These are phyloP conservation scores for Vollenhovia emeryi DNA, from an alignment of 1,140 invertebrate species.

Conservation along the genomic window DNA sequence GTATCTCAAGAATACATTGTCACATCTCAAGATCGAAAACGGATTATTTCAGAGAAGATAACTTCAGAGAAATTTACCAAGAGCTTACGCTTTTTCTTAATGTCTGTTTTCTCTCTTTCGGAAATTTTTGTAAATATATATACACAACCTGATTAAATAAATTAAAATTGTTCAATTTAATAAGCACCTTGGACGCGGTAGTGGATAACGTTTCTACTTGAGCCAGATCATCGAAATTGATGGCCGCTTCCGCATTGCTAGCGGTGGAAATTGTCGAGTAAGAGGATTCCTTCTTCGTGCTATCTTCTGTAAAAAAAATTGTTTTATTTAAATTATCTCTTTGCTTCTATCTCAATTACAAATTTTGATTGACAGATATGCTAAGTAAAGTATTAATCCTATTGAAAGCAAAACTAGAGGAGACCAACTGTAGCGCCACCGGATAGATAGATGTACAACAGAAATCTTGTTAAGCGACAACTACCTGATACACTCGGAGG, in stretches of 20 bases:
- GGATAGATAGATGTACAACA: too few relatives aligned
- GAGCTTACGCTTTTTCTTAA: not conserved
- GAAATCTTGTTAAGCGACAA: not conserved
- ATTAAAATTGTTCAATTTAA: not conserved
- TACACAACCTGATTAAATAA: not conserved
- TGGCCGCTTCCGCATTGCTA: constrained; percentile 77
- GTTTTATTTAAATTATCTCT: constrained; percentile 3
- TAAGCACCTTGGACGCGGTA: constrained; percentile 83
- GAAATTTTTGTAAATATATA: not conserved
- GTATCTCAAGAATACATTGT: not conserved
- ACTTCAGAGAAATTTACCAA: not conserved
- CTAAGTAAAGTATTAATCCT: not conserved
- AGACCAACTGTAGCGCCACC: too few relatives aligned
- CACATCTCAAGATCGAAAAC: not conserved
- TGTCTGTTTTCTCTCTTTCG: not conserved
- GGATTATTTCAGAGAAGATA: too few relatives aligned
- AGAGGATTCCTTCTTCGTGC: constrained; percentile 42
- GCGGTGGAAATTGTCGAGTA: constrained; percentile 68
- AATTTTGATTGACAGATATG: not conserved
- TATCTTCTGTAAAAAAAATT: constrained; percentile 67
- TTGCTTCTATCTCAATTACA: not conserved
- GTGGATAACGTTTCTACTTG: constrained; percentile 82
- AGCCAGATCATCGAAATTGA: constrained; percentile 83
- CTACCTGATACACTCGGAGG: constrained; percentile 75
- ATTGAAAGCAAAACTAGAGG: too few relatives aligned